phyloP scores from a whole-genome alignment of 1,140 invertebrate species.

The Psilanteris sp. region DNA sequence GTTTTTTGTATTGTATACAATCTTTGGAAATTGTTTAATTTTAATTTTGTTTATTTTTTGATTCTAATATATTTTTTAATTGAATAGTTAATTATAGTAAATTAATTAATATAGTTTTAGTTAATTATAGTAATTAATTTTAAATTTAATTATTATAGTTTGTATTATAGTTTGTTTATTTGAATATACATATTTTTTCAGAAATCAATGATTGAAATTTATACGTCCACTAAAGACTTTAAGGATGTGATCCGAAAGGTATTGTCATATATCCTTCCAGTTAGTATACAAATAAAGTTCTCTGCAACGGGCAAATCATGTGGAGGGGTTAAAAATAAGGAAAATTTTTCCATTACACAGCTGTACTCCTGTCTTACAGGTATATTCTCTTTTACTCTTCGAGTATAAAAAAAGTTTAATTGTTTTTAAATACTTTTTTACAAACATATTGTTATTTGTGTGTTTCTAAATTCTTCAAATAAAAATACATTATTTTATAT shows the following conservation, averaged over 20 bases:
- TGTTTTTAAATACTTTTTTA: too few species aligned
- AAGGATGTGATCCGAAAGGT: not conserved
- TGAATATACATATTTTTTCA: not conserved
- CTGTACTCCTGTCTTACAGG: not conserved
- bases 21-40: too few species aligned
- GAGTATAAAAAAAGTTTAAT: not conserved
- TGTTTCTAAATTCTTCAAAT: not conserved
- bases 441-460: too few species aligned
- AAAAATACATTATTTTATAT: not conserved
- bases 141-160: too few species aligned
- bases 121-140: too few species aligned
- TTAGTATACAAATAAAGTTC: constrained; percentile 1
- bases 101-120: too few species aligned
- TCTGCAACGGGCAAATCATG: constrained; percentile 6
- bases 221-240: not conserved
- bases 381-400: too few species aligned
- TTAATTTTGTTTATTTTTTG: too few species aligned
- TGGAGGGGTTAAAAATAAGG: constrained; percentile 1
- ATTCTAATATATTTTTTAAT: too few species aligned
- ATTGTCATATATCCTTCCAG: not conserved
- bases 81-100: too few species aligned
- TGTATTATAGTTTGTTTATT: too few species aligned
- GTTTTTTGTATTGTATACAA: too few species aligned
- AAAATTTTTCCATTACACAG: constrained; percentile 1
- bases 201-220: not conserved